Percentiles rank a stretch among this genome's conserved stretches.
Evolutionary conservation across 2,797 vertebrate species (phyloP).

Genomic region (Avahi laniger): DNA sequence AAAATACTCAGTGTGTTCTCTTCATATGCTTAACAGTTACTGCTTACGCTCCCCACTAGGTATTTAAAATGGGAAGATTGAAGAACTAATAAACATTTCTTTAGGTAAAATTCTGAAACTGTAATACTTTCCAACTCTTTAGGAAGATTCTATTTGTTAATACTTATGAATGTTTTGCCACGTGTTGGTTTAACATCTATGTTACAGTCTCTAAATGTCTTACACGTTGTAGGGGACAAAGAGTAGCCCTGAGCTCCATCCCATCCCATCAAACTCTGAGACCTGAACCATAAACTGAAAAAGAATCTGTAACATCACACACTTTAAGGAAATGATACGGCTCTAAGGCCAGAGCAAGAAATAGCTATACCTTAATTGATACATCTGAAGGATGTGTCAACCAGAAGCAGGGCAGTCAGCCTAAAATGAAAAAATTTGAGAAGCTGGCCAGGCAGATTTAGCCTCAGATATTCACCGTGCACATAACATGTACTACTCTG

Average conservation of each 20-base stretch:
- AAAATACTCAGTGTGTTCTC: not conserved
- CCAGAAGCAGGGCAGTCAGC: not conserved
- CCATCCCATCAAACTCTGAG: not conserved
- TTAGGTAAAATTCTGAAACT: not conserved
- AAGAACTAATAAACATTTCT: not conserved
- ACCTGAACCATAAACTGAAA: not conserved
- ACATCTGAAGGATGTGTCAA: not conserved
- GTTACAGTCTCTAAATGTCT: not conserved
- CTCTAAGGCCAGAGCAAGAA: not conserved
- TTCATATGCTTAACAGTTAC: not conserved
- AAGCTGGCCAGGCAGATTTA: not conserved
- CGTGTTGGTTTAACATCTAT: not conserved
- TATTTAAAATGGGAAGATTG: not conserved
- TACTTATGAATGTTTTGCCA: not conserved
- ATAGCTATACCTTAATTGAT: not conserved
- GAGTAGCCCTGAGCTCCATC: not conserved
- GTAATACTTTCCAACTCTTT: not conserved
- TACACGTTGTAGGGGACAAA: not conserved
- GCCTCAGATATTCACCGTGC: rapidly evolving
- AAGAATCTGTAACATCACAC: not conserved
- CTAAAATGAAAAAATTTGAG: not conserved
- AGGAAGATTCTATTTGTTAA: not conserved
- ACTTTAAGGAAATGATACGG: not conserved
- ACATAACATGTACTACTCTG: not conserved
- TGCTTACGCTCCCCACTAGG: not conserved